Base-by-base conservation (phyloP, 2,888 invertebrate species). In the Folsomia manolachei region DNA sequence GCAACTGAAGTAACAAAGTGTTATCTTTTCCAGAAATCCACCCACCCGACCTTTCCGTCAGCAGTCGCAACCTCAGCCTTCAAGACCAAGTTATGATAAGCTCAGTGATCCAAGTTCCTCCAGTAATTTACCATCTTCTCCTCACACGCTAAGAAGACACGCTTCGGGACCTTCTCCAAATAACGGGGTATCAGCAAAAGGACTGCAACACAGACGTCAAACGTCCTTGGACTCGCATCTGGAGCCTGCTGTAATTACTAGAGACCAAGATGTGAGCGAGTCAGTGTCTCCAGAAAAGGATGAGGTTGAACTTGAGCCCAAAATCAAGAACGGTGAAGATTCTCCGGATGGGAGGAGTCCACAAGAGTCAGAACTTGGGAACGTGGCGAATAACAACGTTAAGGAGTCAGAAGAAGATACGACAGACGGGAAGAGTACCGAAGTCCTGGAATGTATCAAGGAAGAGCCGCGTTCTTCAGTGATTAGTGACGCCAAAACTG, bases 381-480 rank as follows among this genome's bases (percentile, higher is more conserved):
- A 64, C 56, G 25, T 60, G 11, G 25, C 61, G 25, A 71, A 71
- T 19, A 71, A 66, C 51, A 71, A 71, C 66, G 39, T 39, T 27
- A 24, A 62, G 25, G 4, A 7, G 7, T 39, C 60, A 9, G 60
- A 23, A 52, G 66, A 25, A 4, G 21, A 18, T 51, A 71, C 71
- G 27, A 75, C 75, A 72, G 74, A 70, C 71, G 76, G 76, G 23
- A 72, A 75, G 52, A 71, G 71, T 67, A 72, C 74, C 56, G 75
- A 75, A 74, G 76, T 77, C 63, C 69, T 79, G 72, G 78, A 78
- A 69, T 73, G 75, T 53, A 79, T 79, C 64, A 77, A 73, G 61
- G 79, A 79, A 72, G 79, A 79, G 71, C 14, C 63, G 9, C 19
- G 60, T n/a, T 11, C 60, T 60, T n/a, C 60, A 4, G n/a, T n/a